These are phyloP conservation scores for Cromileptes altivelis DNA, from an alignment of 2,113 vertebrate genomes.

Conservation along the genomic window DNA sequence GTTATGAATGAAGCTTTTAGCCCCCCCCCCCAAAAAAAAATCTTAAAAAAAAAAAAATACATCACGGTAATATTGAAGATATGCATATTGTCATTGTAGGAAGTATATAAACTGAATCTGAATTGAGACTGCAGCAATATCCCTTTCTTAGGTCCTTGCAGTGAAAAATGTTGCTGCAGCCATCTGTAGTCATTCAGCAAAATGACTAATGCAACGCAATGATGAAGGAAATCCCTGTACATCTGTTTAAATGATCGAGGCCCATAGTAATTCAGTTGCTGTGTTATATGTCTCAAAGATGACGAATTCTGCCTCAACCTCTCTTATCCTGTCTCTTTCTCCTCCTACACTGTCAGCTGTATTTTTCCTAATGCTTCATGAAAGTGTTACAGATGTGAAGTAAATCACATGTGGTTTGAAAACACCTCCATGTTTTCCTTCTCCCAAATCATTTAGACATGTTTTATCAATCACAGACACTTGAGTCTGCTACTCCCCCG, in stretches of 20 bases:
- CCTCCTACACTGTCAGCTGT: constrained; percentile 59
- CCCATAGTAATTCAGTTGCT: constrained; percentile 9
- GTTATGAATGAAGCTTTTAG: too few species aligned
- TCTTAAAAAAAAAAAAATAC: not conserved
- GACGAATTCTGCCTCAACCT: constrained; percentile 6
- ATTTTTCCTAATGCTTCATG: constrained; percentile 10
- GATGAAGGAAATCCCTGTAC: constrained; percentile 39
- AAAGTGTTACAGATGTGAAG: constrained; percentile 57
- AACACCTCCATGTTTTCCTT: constrained; percentile 50
- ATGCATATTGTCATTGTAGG: not conserved
- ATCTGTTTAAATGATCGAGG: constrained; percentile 56
- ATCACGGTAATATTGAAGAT: not conserved
- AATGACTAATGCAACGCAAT: constrained; percentile 17
- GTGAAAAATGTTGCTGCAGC: not conserved
- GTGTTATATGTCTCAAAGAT: constrained; percentile 3
- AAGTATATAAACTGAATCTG: not conserved
- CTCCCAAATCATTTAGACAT: constrained; percentile 28
- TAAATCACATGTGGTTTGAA: constrained; percentile 57
- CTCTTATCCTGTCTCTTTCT: constrained; percentile 14
- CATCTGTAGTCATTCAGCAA: constrained; percentile 22
- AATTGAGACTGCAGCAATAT: not conserved
- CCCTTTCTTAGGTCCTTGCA: not conserved
- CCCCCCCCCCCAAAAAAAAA: too few species aligned
- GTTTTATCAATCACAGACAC: constrained; percentile 41
- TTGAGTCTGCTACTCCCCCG: constrained; percentile 23